phyloP scores from a whole-genome alignment of 2,888 invertebrate genomes.

The Dicyrtomina minuta region DNA sequence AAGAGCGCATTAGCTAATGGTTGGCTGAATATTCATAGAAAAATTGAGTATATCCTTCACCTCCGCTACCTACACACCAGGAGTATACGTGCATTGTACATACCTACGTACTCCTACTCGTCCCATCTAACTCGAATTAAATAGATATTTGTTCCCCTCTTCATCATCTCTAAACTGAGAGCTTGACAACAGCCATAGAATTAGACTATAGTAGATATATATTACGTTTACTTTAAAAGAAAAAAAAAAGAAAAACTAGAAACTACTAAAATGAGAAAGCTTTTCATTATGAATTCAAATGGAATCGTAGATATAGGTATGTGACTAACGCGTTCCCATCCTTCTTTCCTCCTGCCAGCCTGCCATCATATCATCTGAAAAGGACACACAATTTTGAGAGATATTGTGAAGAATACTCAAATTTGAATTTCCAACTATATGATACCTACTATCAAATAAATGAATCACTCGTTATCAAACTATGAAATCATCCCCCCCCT shows the following conservation, averaged over 20 bases:
- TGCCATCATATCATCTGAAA: not conserved
- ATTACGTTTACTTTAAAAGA: not conserved
- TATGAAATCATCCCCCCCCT: slow-evolving; percentile 3
- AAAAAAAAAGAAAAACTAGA: not conserved
- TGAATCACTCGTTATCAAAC: not conserved
- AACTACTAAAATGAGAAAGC: not conserved
- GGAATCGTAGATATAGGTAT: too few species aligned
- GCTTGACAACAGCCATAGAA: slow-evolving; percentile 1
- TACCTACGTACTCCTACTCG: too few species aligned
- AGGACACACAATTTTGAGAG: not conserved
- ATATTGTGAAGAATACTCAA: slow-evolving; percentile 2
- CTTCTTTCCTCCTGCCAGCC: too few species aligned
- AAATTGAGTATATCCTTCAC: slow-evolving; percentile 12
- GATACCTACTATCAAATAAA: slow-evolving; percentile 3
- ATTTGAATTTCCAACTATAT: not conserved
- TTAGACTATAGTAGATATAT: not conserved
- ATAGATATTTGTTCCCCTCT: not conserved
- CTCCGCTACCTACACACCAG: slow-evolving; percentile 1
- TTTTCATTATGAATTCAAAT: slow-evolving; percentile 13
- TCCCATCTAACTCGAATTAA: too few species aligned
- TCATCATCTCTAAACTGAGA: slow-evolving; percentile 7
- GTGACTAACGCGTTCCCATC: not conserved
- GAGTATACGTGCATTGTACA: too few species aligned
- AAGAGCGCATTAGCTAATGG: slow-evolving; percentile 4
- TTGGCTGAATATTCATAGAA: slow-evolving; percentile 18